Conservation (phyloP, 2,797 vertebrate genomes). For the Esox lucius region DNA sequence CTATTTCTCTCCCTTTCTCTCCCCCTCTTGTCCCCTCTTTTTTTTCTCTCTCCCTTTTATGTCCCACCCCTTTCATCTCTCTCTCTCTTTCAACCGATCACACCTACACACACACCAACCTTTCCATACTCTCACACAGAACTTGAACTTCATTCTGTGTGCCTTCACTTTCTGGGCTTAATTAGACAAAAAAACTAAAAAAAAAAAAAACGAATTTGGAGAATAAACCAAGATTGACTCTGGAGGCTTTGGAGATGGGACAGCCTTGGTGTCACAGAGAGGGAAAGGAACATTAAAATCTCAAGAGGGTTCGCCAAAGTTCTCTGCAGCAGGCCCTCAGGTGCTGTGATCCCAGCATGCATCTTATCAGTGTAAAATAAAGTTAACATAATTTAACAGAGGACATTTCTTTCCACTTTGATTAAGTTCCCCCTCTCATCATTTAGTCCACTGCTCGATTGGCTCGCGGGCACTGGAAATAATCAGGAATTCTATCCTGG, state of each 20-base stretch:
- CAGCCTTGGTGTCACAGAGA: background rate
- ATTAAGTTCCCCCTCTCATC: conserved; percentile 19
- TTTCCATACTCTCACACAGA: background rate
- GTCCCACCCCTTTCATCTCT: background rate
- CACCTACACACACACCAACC: background rate
- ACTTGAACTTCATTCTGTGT: background rate
- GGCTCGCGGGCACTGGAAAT: background rate
- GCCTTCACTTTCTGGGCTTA: background rate
- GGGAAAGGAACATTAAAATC: background rate
- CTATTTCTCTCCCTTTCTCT: background rate
- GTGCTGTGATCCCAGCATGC: background rate
- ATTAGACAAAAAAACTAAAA: background rate
- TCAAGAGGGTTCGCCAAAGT: background rate
- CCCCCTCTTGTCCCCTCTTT: background rate
- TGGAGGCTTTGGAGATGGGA: background rate
- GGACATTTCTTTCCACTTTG: conserved; percentile 17
- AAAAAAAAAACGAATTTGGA: background rate
- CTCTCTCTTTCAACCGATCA: background rate
- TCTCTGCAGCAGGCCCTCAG: background rate
- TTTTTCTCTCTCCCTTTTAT: background rate
- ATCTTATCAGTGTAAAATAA: conserved; percentile 4
- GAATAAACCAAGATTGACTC: background rate
- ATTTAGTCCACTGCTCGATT: conserved; percentile 15
- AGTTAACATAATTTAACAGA: background rate
- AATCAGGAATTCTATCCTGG: background rate